phyloP scores from a whole-genome alignment of 2,113 vertebrate species.

The Gambusia affinis region DNA sequence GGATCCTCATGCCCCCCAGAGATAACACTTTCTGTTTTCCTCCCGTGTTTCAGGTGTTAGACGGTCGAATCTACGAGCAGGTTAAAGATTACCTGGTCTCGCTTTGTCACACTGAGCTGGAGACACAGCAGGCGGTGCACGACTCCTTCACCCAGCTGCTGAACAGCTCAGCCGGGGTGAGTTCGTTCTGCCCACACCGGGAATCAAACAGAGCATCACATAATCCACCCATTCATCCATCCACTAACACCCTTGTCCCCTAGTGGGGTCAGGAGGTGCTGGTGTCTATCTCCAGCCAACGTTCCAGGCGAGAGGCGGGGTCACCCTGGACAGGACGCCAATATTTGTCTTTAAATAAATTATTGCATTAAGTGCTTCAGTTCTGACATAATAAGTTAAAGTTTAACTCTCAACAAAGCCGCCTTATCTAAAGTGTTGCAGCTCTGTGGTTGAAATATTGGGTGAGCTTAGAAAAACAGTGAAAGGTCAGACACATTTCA shows the following conservation, averaged over 20 bases:
- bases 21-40: background rate
- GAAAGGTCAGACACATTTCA: background rate
- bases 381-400: background rate
- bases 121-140: conserved; percentile 86
- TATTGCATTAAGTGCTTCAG: background rate
- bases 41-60: conserved; percentile 83
- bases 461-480: background rate
- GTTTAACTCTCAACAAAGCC: background rate
- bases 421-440: conserved; percentile 1
- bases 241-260: too few relatives aligned
- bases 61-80: conserved; percentile 90
- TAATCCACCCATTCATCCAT: background rate
- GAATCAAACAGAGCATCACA: background rate
- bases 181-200: conserved; percentile 20
- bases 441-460: background rate
- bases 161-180: conserved; percentile 88
- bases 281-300: too few relatives aligned
- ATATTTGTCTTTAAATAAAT: background rate
- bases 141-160: conserved; percentile 90
- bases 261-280: too few relatives aligned
- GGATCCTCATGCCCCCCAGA: fast-evolving
- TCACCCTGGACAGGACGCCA: too few relatives aligned
- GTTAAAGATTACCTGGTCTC: conserved; percentile 93
- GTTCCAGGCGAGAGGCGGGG: too few relatives aligned
- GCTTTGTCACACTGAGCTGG: conserved; percentile 93